phyloP scores from a whole-genome alignment of 2,888 invertebrate genomes.

The Luffia ferchaultella region DNA sequence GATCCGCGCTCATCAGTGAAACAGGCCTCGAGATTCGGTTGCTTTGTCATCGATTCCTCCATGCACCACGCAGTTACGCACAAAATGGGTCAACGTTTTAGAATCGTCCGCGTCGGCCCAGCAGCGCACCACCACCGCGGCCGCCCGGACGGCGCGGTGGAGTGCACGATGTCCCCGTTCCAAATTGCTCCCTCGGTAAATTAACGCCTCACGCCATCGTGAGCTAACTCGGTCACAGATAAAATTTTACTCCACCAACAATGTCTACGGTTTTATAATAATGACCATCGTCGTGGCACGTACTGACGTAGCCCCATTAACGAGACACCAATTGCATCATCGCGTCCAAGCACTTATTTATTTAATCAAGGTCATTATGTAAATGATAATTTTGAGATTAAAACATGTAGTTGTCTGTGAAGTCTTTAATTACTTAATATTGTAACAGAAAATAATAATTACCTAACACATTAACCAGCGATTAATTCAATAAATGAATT shows the following conservation, averaged over 20 bases:
- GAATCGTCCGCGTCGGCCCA: not conserved
- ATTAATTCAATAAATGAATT: no score
- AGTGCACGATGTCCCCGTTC: conserved; percentile 45
- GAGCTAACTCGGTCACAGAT: conserved; percentile 27
- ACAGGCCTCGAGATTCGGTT: conserved; percentile 55
- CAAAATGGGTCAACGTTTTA: conserved; percentile 48
- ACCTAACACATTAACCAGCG: no score
- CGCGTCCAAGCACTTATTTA: no score
- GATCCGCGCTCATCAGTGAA: conserved; percentile 56
- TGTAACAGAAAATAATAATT: no score
- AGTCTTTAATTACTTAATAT: no score
- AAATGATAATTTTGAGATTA: no score
- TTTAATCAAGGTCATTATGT: no score
- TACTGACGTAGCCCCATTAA: not conserved
- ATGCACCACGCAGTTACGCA: conserved; percentile 40
- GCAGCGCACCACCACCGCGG: conserved; percentile 1
- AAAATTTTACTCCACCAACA: conserved; percentile 18
- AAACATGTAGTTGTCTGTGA: no score
- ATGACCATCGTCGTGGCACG: not conserved
- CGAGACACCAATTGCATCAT: not conserved
- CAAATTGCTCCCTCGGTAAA: conserved; percentile 50
- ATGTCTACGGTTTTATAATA: not conserved
- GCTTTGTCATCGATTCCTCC: conserved; percentile 57
- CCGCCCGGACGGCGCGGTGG: not conserved
- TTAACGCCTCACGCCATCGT: conserved; percentile 34